phyloP scores from a whole-genome alignment of 2,888 invertebrate genomes.

The Lordiphosa andalusiaca region DNA sequence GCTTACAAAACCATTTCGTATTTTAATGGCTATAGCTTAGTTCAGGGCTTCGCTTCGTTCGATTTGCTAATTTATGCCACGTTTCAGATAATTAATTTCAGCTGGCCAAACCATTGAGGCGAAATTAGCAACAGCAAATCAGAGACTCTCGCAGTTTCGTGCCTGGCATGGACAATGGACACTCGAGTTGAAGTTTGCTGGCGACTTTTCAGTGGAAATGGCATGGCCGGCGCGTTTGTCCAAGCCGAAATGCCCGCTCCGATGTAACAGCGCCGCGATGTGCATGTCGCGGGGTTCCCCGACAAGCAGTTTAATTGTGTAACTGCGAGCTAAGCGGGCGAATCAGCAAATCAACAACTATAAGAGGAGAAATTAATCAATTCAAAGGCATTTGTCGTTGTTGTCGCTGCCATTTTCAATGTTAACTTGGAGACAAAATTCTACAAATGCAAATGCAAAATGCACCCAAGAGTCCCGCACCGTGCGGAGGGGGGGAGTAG shows the following conservation, averaged over 20 bases:
- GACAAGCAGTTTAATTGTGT: slow-evolving; percentile 63
- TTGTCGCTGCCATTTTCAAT: slow-evolving; percentile 64
- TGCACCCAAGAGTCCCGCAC: slow-evolving; percentile 43
- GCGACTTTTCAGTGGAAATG: slow-evolving; percentile 42
- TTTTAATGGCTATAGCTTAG: slow-evolving; percentile 28
- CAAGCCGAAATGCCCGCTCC: slow-evolving; percentile 21
- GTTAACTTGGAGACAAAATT: slow-evolving; percentile 59
- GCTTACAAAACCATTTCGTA: too few species aligned
- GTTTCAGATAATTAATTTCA: slow-evolving; percentile 70
- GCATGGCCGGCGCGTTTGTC: slow-evolving; percentile 1
- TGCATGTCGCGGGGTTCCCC: slow-evolving; percentile 6
- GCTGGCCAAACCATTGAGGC: slow-evolving; percentile 52
- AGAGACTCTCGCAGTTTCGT: slow-evolving; percentile 61
- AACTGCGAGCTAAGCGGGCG: slow-evolving; percentile 50
- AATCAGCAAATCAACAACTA: slow-evolving; percentile 21
- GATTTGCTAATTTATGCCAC: slow-evolving; percentile 70
- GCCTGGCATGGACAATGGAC: slow-evolving; percentile 54
- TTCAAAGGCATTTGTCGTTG: slow-evolving; percentile 48
- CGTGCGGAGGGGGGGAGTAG: not conserved
- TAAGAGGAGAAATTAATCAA: slow-evolving; percentile 55
- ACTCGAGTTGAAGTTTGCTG: not conserved
- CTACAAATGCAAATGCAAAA: slow-evolving; percentile 40
- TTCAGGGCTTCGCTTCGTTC: slow-evolving; percentile 21
- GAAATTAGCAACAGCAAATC: slow-evolving; percentile 39
- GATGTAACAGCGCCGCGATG: not conserved